phyloP scores from a whole-genome alignment of 2,113 vertebrate genomes.

The Lepisosteus oculatus region DNA sequence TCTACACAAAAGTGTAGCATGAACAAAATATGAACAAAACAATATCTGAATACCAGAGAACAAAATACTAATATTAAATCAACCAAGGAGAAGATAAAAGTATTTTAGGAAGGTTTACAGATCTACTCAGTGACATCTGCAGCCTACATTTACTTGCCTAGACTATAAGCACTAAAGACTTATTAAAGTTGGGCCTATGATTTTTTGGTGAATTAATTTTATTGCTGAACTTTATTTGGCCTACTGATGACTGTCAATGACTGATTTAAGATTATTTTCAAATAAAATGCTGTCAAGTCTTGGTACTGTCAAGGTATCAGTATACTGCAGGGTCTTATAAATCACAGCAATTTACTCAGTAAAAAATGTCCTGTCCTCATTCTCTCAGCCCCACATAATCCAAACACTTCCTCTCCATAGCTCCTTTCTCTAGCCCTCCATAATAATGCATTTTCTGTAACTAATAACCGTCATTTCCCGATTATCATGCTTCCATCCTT shows the following conservation, averaged over 20 bases:
- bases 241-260: conserved; percentile 64
- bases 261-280: conserved; percentile 91
- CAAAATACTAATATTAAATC: too few relatives aligned
- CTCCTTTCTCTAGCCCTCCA: conserved; percentile 76
- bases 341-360: conserved; percentile 93
- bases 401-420: conserved; percentile 91
- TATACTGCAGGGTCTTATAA: conserved; percentile 84
- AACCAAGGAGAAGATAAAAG: too few relatives aligned
- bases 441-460: conserved; percentile 99
- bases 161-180: background rate
- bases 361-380: conserved; percentile 67
- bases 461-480: conserved; percentile 98
- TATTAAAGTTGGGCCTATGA: conserved; percentile 14
- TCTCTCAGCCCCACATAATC: conserved; percentile 82
- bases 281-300: conserved; percentile 75
- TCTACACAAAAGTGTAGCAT: too few relatives aligned
- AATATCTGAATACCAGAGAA: too few relatives aligned
- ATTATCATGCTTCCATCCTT: conserved; percentile 98
- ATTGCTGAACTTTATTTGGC: conserved; percentile 60
- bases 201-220: conserved; percentile 8
- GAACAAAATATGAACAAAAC: too few relatives aligned
- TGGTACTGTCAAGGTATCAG: conserved; percentile 67
- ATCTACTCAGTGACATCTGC: too few relatives aligned
- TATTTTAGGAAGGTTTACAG: too few relatives aligned
- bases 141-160: background rate